Evolutionary conservation across 2,888 invertebrate species (phyloP).

Genomic region (Panzeria rudis): DNA sequence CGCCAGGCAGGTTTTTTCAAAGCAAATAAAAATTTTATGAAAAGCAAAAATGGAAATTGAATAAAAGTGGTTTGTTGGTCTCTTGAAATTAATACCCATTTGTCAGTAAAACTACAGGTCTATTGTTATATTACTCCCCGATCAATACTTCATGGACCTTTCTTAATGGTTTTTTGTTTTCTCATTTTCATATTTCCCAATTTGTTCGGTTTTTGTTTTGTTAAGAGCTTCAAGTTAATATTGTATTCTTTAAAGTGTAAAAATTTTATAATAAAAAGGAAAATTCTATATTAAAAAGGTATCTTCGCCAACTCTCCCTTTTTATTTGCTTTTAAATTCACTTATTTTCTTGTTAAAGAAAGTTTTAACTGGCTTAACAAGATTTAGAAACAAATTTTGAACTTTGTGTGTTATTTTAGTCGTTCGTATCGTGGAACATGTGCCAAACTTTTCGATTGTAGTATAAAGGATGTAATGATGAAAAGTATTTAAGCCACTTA

Average conservation of each 20-base stretch:
- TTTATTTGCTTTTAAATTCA: neutral
- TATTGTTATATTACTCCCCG: neutral
- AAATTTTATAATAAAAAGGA: neutral
- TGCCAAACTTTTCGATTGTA: neutral
- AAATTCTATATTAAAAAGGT: neutral
- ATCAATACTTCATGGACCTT: neutral
- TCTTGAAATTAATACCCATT: neutral
- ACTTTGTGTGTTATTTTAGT: neutral
- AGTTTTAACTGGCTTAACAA: neutral
- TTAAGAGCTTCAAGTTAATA: neutral
- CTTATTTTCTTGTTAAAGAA: neutral
- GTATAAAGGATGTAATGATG: too few species aligned
- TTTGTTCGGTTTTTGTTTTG: neutral
- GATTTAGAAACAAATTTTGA: neutral
- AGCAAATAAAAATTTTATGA: neutral
- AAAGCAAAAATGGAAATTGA: too few species aligned
- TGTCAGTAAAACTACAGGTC: neutral
- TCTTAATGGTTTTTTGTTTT: neutral
- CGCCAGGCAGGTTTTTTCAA: neutral
- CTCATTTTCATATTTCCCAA: neutral
- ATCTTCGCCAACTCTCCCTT: neutral
- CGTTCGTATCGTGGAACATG: neutral
- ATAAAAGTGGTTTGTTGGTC: neutral
- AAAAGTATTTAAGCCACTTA: neutral
- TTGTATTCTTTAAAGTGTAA: neutral